Evolutionary conservation across 92 coral and sea anemone genomes (phyloP), one percentile per base, ranked within the genome.

Genomic region (Bergia puertoricense): DNA sequence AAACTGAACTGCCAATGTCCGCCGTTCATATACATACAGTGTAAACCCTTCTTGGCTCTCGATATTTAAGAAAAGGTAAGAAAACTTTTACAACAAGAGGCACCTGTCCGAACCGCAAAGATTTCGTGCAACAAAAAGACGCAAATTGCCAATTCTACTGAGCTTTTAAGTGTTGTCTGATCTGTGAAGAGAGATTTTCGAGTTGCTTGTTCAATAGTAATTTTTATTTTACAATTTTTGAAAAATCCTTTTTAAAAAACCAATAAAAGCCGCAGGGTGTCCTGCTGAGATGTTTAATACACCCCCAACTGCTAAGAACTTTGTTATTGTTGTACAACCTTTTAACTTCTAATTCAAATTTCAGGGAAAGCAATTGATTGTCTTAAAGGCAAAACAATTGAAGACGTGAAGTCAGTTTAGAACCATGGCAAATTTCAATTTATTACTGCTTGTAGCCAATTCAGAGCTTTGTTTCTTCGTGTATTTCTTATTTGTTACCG

Each of bases 31-130:
- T 30, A 30, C 30, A 30, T 30, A 30, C 30, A 30, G 30, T 30
- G 30, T 30, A 30, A 30, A 57, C 67, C 67, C 22, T 1, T 10
- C 65, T 15, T 56, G 11, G 65, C 14, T 10, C 65, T 57, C 5
- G n/a, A 16, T 62, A 62, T 62, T 15, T 16, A 18, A 2, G 3
- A 15, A 16, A 7, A 15, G 57, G 8, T 8, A 48, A 48, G 76
- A 23, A n/a, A 23, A 16, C 10, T 42, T 2, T 75, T 41, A 41
- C 79, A 75, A 75, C 7, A 22, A 41, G 18, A 22, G 50, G 30
- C 80, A 42, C 80, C 80, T 76, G 80, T 42, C 80, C 13, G 46
- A 76, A 76, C 54, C 59, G 59, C 59, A 76, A 30, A 76, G 80
- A 23, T 76, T 42, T 76, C 23, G 48, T 14, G 80, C 48, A 45